Evolutionary conservation across 2,113 vertebrate species (phyloP).

Genomic region (Numida meleagris): DNA sequence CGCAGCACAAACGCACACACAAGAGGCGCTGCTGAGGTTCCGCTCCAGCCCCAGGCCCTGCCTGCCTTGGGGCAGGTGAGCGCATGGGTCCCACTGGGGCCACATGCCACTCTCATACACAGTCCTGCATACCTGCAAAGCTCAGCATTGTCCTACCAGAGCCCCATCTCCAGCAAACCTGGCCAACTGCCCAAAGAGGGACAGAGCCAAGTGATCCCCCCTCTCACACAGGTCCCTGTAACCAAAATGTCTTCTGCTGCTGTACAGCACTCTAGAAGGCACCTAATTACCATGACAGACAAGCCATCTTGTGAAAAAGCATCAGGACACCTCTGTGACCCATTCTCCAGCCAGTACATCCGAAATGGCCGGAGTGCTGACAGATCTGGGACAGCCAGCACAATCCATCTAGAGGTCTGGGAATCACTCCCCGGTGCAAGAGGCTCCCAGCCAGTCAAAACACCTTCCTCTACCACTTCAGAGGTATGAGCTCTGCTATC

Average conservation of each 20-base stretch:
- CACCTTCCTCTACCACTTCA: accelerated
- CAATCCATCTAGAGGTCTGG: not conserved
- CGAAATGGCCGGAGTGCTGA: not conserved
- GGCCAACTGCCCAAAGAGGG: accelerated
- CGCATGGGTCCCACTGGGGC: not conserved
- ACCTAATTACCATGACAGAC: not conserved
- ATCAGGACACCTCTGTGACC: not conserved
- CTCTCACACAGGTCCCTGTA: not conserved
- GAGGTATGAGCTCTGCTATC: not conserved
- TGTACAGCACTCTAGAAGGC: not conserved
- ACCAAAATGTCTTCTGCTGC: not conserved
- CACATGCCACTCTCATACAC: not conserved
- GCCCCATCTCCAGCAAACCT: not conserved
- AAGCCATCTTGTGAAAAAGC: not conserved
- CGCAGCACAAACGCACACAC: conserved; percentile 66
- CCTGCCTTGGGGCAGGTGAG: not conserved
- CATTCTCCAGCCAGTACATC: not conserved
- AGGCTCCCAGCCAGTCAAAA: not conserved
- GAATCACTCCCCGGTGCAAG: not conserved
- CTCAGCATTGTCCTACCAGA: conserved; percentile 6
- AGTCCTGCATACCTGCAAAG: not conserved
- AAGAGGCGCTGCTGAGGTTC: conserved; percentile 47
- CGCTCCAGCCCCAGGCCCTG: not conserved
- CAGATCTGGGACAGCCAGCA: not conserved
- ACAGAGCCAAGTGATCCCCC: not conserved